A percentile compares a stretch with the other conserved stretches of the same genome.
Conservation (phyloP, 2,113 vertebrate species). For the Nothobranchius furzeri region DNA sequence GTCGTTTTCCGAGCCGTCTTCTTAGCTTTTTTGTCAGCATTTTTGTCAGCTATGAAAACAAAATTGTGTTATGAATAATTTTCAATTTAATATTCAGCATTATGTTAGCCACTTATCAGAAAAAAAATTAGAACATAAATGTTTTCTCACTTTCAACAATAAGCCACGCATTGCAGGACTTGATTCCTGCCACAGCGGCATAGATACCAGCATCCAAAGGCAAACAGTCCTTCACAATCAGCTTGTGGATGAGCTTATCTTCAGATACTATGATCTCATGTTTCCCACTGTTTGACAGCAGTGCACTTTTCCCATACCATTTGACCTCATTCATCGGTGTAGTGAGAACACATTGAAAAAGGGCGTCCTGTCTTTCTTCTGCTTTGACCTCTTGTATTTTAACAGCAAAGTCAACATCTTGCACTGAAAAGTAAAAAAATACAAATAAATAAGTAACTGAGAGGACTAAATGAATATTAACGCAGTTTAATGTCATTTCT, state of each 20-base stretch:
- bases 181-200: slow-evolving; percentile 79
- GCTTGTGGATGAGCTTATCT: slow-evolving; percentile 84
- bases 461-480: too few species aligned
- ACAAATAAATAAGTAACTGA: background rate
- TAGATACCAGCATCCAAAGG: slow-evolving; percentile 86
- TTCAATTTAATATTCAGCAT: background rate
- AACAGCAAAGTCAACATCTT: slow-evolving; percentile 79
- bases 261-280: slow-evolving; percentile 79
- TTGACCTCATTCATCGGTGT: slow-evolving; percentile 69
- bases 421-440: slow-evolving; percentile 70
- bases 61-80: background rate
- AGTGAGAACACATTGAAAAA: slow-evolving; percentile 83
- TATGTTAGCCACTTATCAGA: background rate
- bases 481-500: too few species aligned
- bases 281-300: slow-evolving; percentile 71
- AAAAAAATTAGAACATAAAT: background rate
- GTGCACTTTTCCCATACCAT: slow-evolving; percentile 82
- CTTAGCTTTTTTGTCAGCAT: slow-evolving; percentile 65
- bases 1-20: slow-evolving; percentile 71
- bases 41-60: slow-evolving; percentile 66
- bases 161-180: slow-evolving; percentile 86
- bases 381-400: slow-evolving; percentile 80
- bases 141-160: slow-evolving; percentile 83
- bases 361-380: slow-evolving; percentile 74
- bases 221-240: slow-evolving; percentile 77